Evolutionary conservation across 2,888 invertebrate genomes (phyloP), one percentile per base, ranked within the genome.

Genomic region (Meteorus colon): DNA sequence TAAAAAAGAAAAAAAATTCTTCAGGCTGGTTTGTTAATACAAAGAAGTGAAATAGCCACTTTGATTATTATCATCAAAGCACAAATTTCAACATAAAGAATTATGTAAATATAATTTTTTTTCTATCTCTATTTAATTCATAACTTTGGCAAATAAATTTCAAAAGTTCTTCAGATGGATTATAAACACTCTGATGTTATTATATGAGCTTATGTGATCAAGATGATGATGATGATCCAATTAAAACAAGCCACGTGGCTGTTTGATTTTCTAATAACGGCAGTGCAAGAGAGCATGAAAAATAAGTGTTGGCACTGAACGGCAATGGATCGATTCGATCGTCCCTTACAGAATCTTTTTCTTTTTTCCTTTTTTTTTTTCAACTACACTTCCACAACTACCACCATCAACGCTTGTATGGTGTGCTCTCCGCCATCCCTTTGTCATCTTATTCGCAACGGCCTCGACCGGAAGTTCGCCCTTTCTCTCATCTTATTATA

Each of bases 251-350:
- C 55, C 55, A 48, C 68, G 55, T 68, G 55, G 48, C n/a, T 55
- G 16, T 45, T 68, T 45, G n/a, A 51, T 31, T 51, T 68, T 51
- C 24, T 19, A 31, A 51, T 29, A 29, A 10, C 68, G 24, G 27
- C 27, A 41, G n/a, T 41, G 31, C 51, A 16, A 67, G 68, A 31
- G 27, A 68, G 19, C 48, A 45, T 51, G 16, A 27, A 51, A 41
- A 68, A 45, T 29, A 45, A 37, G 68, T 68, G 51, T 41, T 37
- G 45, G 19, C 27, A 8, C 5, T 27, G 68, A 29, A 14, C 51
- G 29, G n/a, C 29, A 45, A 29, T 51, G 27, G 68, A 68, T 68
- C 68, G 68, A 68, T 55, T 59, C 29, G 59, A 70, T 70, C 34
- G 19, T 16, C 59, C 51, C 34, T 31, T 16, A 31, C 1, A n/a